Evolutionary conservation across 2,113 vertebrate genomes (phyloP).

Genomic region (Poeciliopsis prolifica): DNA sequence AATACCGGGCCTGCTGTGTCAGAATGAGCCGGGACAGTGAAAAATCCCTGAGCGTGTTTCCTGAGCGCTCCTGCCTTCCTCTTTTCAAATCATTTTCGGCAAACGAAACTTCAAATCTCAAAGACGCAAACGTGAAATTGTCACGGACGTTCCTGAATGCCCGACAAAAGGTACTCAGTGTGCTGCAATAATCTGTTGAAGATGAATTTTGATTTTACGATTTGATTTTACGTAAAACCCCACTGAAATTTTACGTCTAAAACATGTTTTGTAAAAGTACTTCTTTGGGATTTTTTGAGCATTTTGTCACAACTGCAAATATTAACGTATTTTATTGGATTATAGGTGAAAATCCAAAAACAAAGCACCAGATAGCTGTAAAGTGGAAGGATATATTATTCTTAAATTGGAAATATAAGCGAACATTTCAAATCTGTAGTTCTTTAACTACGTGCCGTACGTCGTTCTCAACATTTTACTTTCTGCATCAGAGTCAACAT

Average conservation of each 20-base stretch:
- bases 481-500: no score
- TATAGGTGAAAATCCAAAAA: not conserved
- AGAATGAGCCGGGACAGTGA: not conserved
- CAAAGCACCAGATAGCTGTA: not conserved
- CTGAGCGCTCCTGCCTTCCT: not conserved
- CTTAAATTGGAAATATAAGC: not conserved
- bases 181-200: constrained; percentile 54
- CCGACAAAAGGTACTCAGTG: constrained; percentile 47
- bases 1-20: not conserved
- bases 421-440: no score
- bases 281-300: not conserved
- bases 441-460: no score
- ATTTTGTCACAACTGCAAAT: not conserved
- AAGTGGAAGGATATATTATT: not conserved
- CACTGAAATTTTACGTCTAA: constrained; percentile 24
- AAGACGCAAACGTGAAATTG: constrained; percentile 9
- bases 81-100: not conserved
- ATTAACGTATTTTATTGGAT: not conserved
- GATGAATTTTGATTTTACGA: constrained; percentile 55
- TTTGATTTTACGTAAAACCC: constrained; percentile 42
- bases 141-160: constrained; percentile 34
- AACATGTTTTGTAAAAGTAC: not conserved
- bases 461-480: not conserved
- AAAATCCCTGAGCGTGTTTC: not conserved
- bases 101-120: not conserved